These are phyloP conservation scores for Dryas iulia DNA, from an alignment of 1,140 invertebrate species.

Conservation along the genomic window DNA sequence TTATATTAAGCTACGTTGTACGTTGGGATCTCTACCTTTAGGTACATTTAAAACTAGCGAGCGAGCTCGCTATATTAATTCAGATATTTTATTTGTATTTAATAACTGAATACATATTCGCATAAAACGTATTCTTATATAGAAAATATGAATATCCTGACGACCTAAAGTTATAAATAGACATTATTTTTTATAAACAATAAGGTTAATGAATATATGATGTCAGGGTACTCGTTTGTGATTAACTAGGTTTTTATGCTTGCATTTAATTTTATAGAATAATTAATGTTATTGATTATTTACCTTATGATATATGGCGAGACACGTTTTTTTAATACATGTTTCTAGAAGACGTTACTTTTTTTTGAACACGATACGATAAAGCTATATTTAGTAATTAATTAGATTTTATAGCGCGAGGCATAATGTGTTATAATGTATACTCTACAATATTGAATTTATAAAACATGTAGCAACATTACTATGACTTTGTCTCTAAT, in stretches of 20 bases:
- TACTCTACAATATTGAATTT: background rate
- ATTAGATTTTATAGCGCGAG: background rate
- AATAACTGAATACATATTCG: too few species aligned
- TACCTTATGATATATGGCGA: background rate
- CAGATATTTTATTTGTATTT: background rate
- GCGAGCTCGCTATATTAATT: background rate
- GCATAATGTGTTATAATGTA: background rate
- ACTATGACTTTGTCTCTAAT: background rate
- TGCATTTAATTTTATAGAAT: background rate
- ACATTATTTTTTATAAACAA: background rate
- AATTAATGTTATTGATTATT: background rate
- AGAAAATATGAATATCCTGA: background rate
- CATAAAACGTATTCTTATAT: background rate
- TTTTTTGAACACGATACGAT: background rate
- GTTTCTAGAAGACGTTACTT: background rate
- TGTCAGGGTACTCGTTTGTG: background rate
- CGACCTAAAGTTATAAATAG: background rate
- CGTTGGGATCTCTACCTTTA: background rate
- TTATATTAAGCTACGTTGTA: background rate
- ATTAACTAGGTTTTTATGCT: background rate
- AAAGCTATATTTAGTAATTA: background rate
- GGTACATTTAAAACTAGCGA: background rate
- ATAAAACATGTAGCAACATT: background rate
- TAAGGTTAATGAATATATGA: background rate
- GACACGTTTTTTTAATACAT: background rate